phyloP scores from a whole-genome alignment of 2,113 vertebrate species.

The Gopherus flavomarginatus region DNA sequence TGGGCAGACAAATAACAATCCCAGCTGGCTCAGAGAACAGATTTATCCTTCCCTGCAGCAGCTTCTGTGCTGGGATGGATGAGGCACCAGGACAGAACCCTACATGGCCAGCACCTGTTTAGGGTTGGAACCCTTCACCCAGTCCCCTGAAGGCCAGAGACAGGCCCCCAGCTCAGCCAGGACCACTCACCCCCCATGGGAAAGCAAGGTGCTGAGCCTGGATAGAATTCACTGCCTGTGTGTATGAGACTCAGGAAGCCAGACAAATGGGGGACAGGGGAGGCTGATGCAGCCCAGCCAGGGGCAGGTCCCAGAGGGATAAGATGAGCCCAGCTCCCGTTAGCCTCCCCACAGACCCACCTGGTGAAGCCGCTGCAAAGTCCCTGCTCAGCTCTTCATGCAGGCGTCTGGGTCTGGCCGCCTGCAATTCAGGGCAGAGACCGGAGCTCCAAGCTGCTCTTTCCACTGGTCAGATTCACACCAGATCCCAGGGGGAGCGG shows the following conservation, averaged over 20 bases:
- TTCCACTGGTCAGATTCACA: background rate
- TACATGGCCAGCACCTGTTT: background rate
- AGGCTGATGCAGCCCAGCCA: background rate
- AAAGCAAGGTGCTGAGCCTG: background rate
- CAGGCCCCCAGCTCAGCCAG: background rate
- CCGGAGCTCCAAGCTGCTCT: background rate
- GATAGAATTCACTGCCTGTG: background rate
- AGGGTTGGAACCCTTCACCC: background rate
- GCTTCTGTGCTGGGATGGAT: background rate
- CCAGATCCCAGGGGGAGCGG: background rate
- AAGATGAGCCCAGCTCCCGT: background rate
- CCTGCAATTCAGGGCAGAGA: background rate
- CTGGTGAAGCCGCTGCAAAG: background rate
- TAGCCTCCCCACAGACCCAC: background rate
- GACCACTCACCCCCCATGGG: background rate
- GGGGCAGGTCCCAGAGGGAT: background rate
- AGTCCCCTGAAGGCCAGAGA: background rate
- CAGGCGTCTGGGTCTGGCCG: background rate
- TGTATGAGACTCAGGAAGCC: background rate
- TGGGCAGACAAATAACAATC: background rate
- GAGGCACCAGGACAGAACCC: background rate
- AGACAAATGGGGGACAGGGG: background rate
- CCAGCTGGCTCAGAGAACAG: accelerated
- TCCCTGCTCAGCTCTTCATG: background rate
- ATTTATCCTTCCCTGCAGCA: background rate